Evolutionary conservation across 1,140 invertebrate genomes (phyloP).

Genomic region (Zophobas atratus): DNA sequence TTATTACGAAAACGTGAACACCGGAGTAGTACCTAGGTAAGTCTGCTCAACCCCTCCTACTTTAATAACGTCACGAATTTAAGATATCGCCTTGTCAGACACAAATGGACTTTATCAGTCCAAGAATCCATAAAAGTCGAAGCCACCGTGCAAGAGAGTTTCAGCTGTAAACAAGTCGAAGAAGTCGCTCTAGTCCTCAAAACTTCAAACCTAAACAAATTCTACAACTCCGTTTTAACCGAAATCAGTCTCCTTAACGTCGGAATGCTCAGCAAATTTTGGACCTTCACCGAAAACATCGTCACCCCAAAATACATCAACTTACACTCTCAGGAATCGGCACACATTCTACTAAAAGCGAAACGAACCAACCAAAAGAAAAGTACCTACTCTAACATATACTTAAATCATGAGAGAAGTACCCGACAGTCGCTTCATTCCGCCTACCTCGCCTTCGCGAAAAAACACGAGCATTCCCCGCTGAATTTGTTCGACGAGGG

Average conservation of each 20-base stretch:
- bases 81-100: constrained; percentile 79
- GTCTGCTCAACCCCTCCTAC: constrained; percentile 35
- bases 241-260: constrained; percentile 75
- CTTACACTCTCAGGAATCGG: constrained; percentile 71
- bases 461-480: constrained; percentile 58
- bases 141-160: constrained; percentile 71
- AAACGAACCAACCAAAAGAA: constrained; percentile 59
- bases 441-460: constrained; percentile 63
- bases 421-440: constrained; percentile 54
- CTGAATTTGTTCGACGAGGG: constrained; percentile 62
- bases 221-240: constrained; percentile 73
- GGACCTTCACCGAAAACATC: constrained; percentile 69
- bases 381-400: constrained; percentile 66
- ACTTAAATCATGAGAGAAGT: constrained; percentile 62
- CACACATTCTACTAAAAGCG: constrained; percentile 71
- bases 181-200: constrained; percentile 76
- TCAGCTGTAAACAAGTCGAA: constrained; percentile 69
- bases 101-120: constrained; percentile 80
- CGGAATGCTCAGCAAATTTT: constrained; percentile 71
- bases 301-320: constrained; percentile 66
- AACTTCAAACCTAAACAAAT: constrained; percentile 78
- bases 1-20: constrained; percentile 78
- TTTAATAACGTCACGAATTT: constrained; percentile 58
- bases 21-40: constrained; percentile 68
- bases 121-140: constrained; percentile 77